Conservation (phyloP, 2,797 vertebrate genomes). For the Propithecus perrieri region DNA sequence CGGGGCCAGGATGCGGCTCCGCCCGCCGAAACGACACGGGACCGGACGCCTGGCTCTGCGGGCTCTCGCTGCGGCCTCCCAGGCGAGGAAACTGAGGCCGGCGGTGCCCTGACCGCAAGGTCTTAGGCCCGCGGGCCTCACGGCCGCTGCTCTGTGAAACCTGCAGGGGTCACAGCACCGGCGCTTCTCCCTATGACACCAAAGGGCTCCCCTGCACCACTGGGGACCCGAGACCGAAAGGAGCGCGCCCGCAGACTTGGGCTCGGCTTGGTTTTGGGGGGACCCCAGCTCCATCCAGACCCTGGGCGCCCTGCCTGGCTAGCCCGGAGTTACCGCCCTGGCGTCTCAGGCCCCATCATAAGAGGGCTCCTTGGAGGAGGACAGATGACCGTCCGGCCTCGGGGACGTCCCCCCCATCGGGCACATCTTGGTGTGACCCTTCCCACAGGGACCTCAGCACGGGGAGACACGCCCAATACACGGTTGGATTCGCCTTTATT, state of each 20-base stretch:
- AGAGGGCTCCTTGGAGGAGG: not conserved
- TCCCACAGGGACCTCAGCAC: not conserved
- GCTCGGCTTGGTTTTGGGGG: not conserved
- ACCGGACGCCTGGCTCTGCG: not conserved
- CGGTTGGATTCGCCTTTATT: slow-evolving; percentile 53
- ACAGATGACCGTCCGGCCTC: not conserved
- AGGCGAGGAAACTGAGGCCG: not conserved
- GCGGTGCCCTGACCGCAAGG: fast-evolving
- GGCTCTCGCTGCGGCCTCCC: not conserved
- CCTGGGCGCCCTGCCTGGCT: not conserved
- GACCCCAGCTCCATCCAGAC: not conserved
- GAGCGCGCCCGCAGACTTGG: not conserved
- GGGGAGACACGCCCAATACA: not conserved
- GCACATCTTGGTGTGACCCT: not conserved
- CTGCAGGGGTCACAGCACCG: not conserved
- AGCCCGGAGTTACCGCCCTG: not conserved
- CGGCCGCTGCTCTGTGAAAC: not conserved
- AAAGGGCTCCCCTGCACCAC: not conserved
- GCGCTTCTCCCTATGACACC: too few species aligned
- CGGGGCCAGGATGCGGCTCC: not conserved
- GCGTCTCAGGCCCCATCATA: not conserved
- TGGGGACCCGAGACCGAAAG: not conserved
- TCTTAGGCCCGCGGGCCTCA: not conserved
- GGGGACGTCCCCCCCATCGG: not conserved
- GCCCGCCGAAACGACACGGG: not conserved